Evolutionary conservation across 1,140 invertebrate genomes (phyloP), one percentile per base, ranked within the genome.

Genomic region (Brachionus calyciflorus): DNA sequence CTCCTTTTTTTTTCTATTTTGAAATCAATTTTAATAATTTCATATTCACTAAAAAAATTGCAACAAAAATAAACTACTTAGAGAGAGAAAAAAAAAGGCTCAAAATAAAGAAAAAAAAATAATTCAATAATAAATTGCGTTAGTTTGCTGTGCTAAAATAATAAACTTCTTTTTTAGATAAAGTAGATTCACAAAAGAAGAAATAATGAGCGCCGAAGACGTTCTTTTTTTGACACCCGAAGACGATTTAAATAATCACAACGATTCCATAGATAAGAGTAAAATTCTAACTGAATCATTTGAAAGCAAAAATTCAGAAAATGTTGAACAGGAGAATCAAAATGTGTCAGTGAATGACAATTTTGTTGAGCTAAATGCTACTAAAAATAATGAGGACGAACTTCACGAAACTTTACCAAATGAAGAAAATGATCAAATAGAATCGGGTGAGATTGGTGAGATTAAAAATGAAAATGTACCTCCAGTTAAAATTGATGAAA

Each of bases 401-500:
- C 17, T 53, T 53, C 26, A 60, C n/a, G n/a, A 7, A 7, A 14
- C 44, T 46, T 14, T 4, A 40, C 19, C 37, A 41, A 21, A 63
- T 44, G 60, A 41, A 21, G 24, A 41, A 44, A 24, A 41, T 12
- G 40, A 65, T 26, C 19, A 44, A 3, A 21, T 24, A 0, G 60
- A 65, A 44, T 65, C 60, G 1, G 40, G 40, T 26, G 40, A 65
- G 44, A 41, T 65, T 21, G 19, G 41, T 65, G 37, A 65, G 37
- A 65, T 44, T 65, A 41, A 65, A n/a, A 65, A 41, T 28, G 10
- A 65, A 21, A 3, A 65, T n/a, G 26, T 2, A 24, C 19, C 40
- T 0, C 17, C 24, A 7, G n/a, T n/a, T 51, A 70, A 51, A 70
- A 49, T 76, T 24, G 70, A 76, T 21, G 70, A 76, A 57, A 55